A percentile compares a stretch with the other conserved stretches of the same genome.
phyloP scores from a whole-genome alignment of 2,113 vertebrate genomes.

The Lethenteron camtschaticum region DNA sequence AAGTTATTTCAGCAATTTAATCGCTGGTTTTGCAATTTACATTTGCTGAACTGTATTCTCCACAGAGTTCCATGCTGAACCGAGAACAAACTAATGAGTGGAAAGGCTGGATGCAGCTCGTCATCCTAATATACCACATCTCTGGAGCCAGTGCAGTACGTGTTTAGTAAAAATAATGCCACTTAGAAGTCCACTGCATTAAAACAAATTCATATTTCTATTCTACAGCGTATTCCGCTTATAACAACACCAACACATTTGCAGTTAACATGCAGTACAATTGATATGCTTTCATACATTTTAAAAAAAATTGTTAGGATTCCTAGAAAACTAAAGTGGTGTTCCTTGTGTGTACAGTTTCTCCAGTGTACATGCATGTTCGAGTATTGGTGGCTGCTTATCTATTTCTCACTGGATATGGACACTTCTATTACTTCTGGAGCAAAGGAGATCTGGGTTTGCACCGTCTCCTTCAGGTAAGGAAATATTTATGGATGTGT shows the following conservation, averaged over 20 bases:
- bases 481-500: constrained; percentile 1
- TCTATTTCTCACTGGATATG: constrained; percentile 95
- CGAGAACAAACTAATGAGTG: constrained; percentile 94
- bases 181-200: too few species aligned
- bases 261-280: too few species aligned
- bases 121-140: constrained; percentile 94
- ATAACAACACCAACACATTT: too few species aligned
- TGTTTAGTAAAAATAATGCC: constrained; percentile 10
- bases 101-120: constrained; percentile 99
- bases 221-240: too few species aligned
- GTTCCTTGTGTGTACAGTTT: constrained; percentile 31
- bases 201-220: too few species aligned
- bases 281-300: too few species aligned
- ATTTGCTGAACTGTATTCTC: constrained; percentile 6
- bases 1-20: too few species aligned
- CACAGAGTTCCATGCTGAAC: constrained; percentile 74
- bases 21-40: too few species aligned
- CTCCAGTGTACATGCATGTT: constrained; percentile 91
- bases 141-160: constrained; percentile 92
- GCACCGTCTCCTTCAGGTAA: constrained; percentile 83
- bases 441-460: constrained; percentile 87
- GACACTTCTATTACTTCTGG: constrained; percentile 97
- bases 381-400: constrained; percentile 87
- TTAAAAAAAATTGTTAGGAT: too few species aligned
- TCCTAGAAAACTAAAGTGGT: too few species aligned